These are phyloP conservation scores for Charaxes varanes DNA, from an alignment of 1,140 invertebrate species.

Conservation along the genomic window DNA sequence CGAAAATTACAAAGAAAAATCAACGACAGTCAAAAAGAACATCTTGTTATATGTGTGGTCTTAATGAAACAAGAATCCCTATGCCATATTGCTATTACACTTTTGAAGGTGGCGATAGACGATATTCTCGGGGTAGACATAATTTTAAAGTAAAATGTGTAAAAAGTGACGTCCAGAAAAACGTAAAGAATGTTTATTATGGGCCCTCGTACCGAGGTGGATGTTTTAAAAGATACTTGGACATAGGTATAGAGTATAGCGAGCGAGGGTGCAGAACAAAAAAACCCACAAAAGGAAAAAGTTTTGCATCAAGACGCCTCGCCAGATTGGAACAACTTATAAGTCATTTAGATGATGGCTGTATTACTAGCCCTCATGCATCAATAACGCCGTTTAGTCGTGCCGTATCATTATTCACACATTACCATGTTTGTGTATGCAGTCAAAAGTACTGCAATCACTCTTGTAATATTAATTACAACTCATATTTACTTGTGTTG, in stretches of 20 bases:
- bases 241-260: constrained; percentile 29
- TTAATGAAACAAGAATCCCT: constrained; percentile 18
- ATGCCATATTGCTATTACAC: constrained; percentile 11
- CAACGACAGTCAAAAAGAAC: constrained; percentile 1
- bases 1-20: not conserved
- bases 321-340: constrained; percentile 25
- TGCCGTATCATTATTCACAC: constrained; percentile 32
- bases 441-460: constrained; percentile 27
- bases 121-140: not conserved
- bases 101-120: constrained; percentile 13
- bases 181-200: constrained; percentile 10
- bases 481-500: too few relatives aligned
- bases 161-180: not conserved
- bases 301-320: constrained; percentile 23
- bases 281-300: constrained; percentile 10
- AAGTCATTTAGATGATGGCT: constrained; percentile 23
- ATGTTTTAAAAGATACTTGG: constrained; percentile 35
- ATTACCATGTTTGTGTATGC: constrained; percentile 44
- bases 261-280: constrained; percentile 28
- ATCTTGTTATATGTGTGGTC: constrained; percentile 23
- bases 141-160: constrained; percentile 21
- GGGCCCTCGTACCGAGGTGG: constrained; percentile 17
- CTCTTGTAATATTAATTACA: not conserved
- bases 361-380: constrained; percentile 31
- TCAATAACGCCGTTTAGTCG: constrained; percentile 35